These are phyloP conservation scores for Trididemnum nubilum DNA, from an alignment of 23 tunicate genomes.

Conservation along the genomic window DNA sequence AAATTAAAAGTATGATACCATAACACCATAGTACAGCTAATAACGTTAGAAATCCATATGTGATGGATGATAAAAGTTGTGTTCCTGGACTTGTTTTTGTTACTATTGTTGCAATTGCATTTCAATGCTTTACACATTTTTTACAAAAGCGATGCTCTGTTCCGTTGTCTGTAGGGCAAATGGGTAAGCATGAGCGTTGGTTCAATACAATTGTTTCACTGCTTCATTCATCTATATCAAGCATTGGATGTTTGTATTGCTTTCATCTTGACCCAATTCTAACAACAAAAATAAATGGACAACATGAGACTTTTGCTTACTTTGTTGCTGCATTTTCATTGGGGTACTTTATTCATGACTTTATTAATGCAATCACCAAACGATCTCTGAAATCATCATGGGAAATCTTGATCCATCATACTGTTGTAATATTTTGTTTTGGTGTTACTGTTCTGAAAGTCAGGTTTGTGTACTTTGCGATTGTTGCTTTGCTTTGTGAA, in stretches of 20 bases:
- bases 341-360: conserved; percentile 78
- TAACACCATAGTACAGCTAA: no score
- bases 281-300: conserved; percentile 25
- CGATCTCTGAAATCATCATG: conserved; percentile 26
- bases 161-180: not conserved
- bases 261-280: conserved; percentile 49
- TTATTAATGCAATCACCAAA: conserved; percentile 25
- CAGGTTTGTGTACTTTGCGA: conserved; percentile 56
- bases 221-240: conserved; percentile 60
- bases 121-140: not conserved
- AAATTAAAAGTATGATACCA: no score
- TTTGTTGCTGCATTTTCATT: conserved; percentile 31
- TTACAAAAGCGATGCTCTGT: not conserved
- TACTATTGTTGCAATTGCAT: not conserved
- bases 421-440: conserved; percentile 67
- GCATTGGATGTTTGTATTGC: conserved; percentile 55
- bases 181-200: conserved; percentile 25
- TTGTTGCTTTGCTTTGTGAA: conserved; percentile 79
- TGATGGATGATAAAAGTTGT: no score
- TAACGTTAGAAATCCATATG: no score
- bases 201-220: conserved; percentile 68
- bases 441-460: conserved; percentile 48
- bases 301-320: not conserved
- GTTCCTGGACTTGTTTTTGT: not conserved
- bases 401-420: conserved; percentile 88